Evolutionary conservation across 2,797 vertebrate species (phyloP).

Genomic region (Aselliscus stoliczkanus): DNA sequence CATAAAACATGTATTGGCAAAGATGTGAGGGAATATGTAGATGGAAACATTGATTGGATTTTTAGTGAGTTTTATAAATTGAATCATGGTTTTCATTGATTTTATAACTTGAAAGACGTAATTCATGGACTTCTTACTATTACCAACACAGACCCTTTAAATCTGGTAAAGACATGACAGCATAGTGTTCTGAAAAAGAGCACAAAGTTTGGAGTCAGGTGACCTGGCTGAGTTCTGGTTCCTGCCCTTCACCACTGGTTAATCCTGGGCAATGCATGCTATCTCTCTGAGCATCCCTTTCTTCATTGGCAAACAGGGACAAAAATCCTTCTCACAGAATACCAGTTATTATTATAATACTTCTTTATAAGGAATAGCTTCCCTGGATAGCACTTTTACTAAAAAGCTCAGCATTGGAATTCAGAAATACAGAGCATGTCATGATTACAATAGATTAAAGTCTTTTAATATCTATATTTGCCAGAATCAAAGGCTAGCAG

Average conservation of each 20-base stretch:
- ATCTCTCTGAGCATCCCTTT: neutral
- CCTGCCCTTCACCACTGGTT: neutral
- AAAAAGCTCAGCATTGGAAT: neutral
- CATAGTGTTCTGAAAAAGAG: neutral
- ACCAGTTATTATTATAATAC: neutral
- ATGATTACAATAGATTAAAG: conserved; percentile 4
- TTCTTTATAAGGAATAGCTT: neutral
- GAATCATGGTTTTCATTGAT: neutral
- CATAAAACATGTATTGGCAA: neutral
- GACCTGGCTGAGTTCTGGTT: neutral
- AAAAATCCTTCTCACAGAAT: neutral
- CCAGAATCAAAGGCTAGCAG: neutral
- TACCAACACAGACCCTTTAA: neutral
- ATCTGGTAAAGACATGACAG: neutral
- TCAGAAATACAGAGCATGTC: conserved; percentile 7
- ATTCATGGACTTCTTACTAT: neutral
- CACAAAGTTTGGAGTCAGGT: neutral
- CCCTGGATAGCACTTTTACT: neutral
- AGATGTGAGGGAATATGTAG: neutral
- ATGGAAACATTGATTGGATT: neutral
- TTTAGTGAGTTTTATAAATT: neutral
- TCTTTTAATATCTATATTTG: neutral
- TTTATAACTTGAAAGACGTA: neutral
- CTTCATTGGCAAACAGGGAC: neutral
- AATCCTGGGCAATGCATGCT: neutral